phyloP scores from a whole-genome alignment of 2,113 vertebrate genomes.

The Saccopteryx bilineata region DNA sequence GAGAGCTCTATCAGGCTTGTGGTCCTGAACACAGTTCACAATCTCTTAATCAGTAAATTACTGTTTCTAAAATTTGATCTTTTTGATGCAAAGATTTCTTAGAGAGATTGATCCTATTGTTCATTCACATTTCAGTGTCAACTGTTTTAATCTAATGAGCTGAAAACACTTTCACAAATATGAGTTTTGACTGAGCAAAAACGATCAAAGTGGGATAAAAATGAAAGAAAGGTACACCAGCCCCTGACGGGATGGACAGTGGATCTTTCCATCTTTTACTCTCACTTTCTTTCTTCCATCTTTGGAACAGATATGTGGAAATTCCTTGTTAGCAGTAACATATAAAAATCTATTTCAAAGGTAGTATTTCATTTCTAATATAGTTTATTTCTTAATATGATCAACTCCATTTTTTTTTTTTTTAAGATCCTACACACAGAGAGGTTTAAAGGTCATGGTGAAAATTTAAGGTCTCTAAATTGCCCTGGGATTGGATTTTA shows the following conservation, averaged over 20 bases:
- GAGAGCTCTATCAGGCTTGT: not conserved
- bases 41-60: not conserved
- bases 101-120: not conserved
- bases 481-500: not conserved
- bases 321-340: not conserved
- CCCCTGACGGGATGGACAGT: not conserved
- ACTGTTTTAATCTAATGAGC: not conserved
- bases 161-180: not conserved
- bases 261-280: not conserved
- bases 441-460: not conserved
- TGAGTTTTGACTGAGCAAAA: slow-evolving; percentile 32
- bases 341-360: not conserved
- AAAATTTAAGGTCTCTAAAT: not conserved
- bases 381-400: not conserved
- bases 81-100: not conserved
- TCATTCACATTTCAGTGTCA: not conserved
- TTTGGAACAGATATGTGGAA: not conserved
- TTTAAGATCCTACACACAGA: not conserved
- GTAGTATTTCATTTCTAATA: not conserved
- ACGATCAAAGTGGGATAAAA: not conserved
- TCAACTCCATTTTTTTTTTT: not conserved
- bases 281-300: not conserved
- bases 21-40: not conserved
- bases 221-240: not conserved
- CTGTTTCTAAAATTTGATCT: not conserved